A percentile compares a stretch with the other conserved stretches of the same genome.
These are phyloP conservation scores for Helicoverpa assulta DNA, from an alignment of 2,888 invertebrate species.

Conservation along the genomic window DNA sequence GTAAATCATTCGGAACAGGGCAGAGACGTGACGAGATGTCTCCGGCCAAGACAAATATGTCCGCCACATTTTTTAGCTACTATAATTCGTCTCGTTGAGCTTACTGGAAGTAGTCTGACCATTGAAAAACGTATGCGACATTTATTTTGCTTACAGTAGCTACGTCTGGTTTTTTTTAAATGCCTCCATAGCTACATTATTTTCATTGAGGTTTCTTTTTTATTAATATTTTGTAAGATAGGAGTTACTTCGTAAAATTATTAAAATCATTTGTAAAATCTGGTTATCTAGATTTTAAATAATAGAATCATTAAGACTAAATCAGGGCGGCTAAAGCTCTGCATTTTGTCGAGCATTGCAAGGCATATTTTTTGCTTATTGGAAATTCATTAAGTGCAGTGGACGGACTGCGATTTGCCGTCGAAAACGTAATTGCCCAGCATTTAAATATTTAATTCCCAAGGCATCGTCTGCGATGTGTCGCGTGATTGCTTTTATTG, in stretches of 20 bases:
- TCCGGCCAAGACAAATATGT: conserved; percentile 86
- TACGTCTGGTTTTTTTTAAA: conserved; percentile 49
- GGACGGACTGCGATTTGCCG: conserved; percentile 78
- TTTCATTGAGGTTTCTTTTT: conserved; percentile 27
- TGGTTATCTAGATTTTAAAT: too few relatives aligned
- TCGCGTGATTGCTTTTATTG: conserved; percentile 77
- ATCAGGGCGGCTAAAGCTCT: conserved; percentile 9
- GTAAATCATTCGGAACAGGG: conserved; percentile 88
- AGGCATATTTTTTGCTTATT: conserved; percentile 75
- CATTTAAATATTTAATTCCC: conserved; percentile 81
- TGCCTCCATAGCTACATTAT: conserved; percentile 17
- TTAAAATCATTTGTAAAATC: conserved; percentile 3
- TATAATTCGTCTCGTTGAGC: conserved; percentile 81
- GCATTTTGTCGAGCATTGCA: conserved; percentile 3
- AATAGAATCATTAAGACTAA: conserved; percentile 1
- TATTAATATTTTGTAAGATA: not conserved
- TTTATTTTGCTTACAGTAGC: conserved; percentile 66
- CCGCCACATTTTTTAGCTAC: conserved; percentile 83
- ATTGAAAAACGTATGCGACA: conserved; percentile 69
- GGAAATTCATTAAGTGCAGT: conserved; percentile 77
- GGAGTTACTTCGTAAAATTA: not conserved
- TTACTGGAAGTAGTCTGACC: conserved; percentile 73
- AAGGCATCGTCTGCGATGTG: conserved; percentile 74
- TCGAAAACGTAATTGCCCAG: conserved; percentile 80
- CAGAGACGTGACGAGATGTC: conserved; percentile 88